Evolutionary conservation across 2,888 invertebrate species (phyloP), one percentile per base, ranked within the genome.

Genomic region (Melanostoma mellinum): DNA sequence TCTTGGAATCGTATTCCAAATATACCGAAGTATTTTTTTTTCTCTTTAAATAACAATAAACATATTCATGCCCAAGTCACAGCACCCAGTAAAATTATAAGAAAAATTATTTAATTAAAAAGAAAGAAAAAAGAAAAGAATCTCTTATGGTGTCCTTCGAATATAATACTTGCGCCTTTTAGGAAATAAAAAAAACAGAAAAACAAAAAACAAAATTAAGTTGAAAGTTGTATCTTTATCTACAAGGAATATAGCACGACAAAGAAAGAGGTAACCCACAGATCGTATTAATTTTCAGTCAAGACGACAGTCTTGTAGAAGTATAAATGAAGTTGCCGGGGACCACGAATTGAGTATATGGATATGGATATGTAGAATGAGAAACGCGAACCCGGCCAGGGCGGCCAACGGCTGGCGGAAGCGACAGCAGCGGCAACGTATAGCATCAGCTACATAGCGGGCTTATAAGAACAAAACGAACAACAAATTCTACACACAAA

Each of bases 401-500:
- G 30, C 48, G 40, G 55, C 33, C 33, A 53, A n/a, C 35, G 36
- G 44, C 30, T 33, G 44, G 44, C 42, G 44, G 44, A 10, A 10
- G 44, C 44, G 5, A 10, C 44, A 32, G 55, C 42, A 42, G 42
- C 33, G 50, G 30, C 52, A 46, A 40, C 60, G 40, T 63, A 48
- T 63, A n/a, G n/a, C n/a, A 48, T 63, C 36, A n/a, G 63, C 48
- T 63, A 30, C 63, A n/a, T n/a, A 52, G 20, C 52, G 65, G 74
- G 48, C 58, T 84, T 65, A 84, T 60, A 79, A 84, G 84, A 84
- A 84, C 84, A 84, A 84, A 84, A 84, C 79, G 84, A 74, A 74
- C 79, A 84, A 84, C 84, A 75, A 84, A 67, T 84, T 84, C 84
- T 84, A 84, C 84, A 85, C 75, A 85, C 71, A 85, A 85, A 85